These are phyloP conservation scores for Gallinago stenura DNA, from an alignment of 2,797 vertebrate species.

Conservation along the genomic window DNA sequence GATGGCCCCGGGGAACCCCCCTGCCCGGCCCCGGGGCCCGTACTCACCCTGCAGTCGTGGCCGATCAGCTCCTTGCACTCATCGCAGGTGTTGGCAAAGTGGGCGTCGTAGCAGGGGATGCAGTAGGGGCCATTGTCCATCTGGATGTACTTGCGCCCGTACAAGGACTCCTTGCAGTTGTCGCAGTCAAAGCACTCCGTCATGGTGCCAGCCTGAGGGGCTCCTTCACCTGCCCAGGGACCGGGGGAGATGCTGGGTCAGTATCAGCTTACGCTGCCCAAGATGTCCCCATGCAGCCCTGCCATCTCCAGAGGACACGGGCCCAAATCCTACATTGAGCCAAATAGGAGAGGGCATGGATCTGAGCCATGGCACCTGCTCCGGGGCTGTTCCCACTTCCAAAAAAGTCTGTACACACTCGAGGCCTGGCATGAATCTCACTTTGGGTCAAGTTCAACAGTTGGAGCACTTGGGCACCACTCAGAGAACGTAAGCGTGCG, in stretches of 20 bases:
- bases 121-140: slow-evolving; percentile 93
- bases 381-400: background rate
- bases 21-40: fast-evolving
- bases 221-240: slow-evolving; percentile 28
- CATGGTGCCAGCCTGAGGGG: slow-evolving; percentile 83
- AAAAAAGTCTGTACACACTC: background rate
- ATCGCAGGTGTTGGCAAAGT: slow-evolving; percentile 96
- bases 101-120: slow-evolving; percentile 95
- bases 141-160: slow-evolving; percentile 98
- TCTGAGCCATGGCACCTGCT: background rate
- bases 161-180: slow-evolving; percentile 96
- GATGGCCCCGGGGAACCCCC: fast-evolving
- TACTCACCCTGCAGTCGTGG: slow-evolving; percentile 93
- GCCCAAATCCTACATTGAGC: fast-evolving
- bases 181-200: slow-evolving; percentile 95
- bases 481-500: background rate
- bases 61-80: slow-evolving; percentile 98
- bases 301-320: background rate
- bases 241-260: background rate
- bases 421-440: background rate
- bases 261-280: fast-evolving
- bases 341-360: background rate
- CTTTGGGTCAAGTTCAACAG: background rate
- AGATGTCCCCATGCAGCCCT: fast-evolving
- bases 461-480: background rate